These are phyloP conservation scores for Ophthalmotilapia sp. DNA, from an alignment of 2,113 vertebrate species.

Conservation along the genomic window DNA sequence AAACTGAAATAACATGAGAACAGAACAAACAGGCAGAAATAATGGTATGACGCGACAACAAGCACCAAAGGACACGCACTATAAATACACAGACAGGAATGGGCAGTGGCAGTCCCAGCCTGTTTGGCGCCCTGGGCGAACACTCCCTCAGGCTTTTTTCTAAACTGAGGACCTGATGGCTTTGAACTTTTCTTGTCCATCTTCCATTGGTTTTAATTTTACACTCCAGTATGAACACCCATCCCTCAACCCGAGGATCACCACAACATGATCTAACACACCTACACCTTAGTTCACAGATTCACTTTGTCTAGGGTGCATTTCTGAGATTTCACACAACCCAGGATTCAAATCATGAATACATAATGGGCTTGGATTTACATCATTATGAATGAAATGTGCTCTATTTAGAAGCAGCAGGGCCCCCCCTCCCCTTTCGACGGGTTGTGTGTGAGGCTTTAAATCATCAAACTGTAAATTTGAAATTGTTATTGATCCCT, in stretches of 20 bases:
- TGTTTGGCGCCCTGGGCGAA: accelerated
- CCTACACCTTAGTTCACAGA: no score
- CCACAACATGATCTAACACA: accelerated
- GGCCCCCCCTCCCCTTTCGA: no score
- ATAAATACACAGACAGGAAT: neutral
- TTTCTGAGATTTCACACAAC: no score
- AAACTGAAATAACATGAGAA: neutral
- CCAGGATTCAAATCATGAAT: no score
- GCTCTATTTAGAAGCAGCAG: no score
- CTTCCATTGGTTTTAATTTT: no score
- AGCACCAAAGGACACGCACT: neutral
- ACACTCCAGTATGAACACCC: accelerated
- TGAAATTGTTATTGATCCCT: accelerated
- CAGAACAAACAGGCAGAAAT: neutral
- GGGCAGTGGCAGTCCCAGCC: neutral
- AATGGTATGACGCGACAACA: accelerated
- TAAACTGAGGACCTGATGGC: no score
- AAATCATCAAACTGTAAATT: neutral
- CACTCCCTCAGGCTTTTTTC: neutral
- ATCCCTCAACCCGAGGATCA: accelerated
- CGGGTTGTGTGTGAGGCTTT: no score
- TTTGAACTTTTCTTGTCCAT: no score
- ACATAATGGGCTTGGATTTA: no score
- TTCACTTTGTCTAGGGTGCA: accelerated
- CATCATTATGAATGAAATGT: no score